These are phyloP conservation scores for Amazona ochrocephala DNA, from an alignment of 2,797 vertebrate species.

Conservation along the genomic window DNA sequence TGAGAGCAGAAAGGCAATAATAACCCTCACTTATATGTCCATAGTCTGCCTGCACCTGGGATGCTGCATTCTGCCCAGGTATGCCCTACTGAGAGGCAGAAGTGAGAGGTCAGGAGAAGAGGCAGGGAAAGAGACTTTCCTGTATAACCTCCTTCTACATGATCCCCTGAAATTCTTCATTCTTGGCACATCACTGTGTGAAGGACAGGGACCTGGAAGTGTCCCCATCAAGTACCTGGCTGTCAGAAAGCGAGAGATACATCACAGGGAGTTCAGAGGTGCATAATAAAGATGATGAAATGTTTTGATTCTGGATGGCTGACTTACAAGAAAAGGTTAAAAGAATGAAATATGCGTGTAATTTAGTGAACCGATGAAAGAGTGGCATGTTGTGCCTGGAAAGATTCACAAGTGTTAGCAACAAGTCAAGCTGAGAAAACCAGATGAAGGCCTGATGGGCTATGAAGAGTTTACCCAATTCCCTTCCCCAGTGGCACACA, in stretches of 20 bases:
- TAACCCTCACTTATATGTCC: neutral
- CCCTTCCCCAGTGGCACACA: neutral
- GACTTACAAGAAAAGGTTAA: constrained; percentile 47
- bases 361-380: constrained; percentile 38
- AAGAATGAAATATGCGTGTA: constrained; percentile 45
- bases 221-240: neutral
- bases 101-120: neutral
- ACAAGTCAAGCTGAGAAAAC: constrained; percentile 2
- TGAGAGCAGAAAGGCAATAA: neutral
- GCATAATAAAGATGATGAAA: constrained; percentile 48
- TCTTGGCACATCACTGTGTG: neutral
- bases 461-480: neutral
- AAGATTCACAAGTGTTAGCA: constrained; percentile 9
- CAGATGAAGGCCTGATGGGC: neutral
- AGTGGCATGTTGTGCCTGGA: neutral
- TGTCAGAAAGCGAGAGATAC: constrained; percentile 29
- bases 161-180: neutral
- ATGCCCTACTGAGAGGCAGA: neutral
- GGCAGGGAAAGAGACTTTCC: neutral
- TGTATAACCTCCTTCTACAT: neutral
- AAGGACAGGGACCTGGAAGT: constrained; percentile 21
- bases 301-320: constrained; percentile 23
- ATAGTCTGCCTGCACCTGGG: neutral
- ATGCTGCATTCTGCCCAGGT: neutral
- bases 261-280: constrained; percentile 31